Base-by-base conservation (phyloP, 2,797 vertebrate genomes). In the Argya squamiceps region DNA sequence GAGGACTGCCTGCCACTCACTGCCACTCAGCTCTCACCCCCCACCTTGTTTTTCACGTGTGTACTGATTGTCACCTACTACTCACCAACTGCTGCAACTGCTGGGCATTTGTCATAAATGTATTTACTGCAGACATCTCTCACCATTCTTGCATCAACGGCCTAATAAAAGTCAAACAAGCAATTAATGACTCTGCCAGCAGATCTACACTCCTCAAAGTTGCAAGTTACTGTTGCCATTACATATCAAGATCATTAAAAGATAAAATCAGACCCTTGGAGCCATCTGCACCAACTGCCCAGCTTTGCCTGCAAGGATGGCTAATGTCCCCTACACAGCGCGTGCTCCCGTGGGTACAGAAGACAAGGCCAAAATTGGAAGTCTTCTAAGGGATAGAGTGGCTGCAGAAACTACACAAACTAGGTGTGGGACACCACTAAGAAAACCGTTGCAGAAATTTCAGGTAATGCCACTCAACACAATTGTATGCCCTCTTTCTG, bases 51-150 rank as follows among this genome's bases (percentile, higher is more conserved):
- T 85, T 53, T 26, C 26, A 65, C 26, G 39, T 11, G 0, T 5
- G 11, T 69, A 52, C 32, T n/a, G 43, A 82, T 41, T 65, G 55
- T 27, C n/a, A 39, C 6, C 29, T 22, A 18, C 36, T 89, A 99
- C 99, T 99, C 94, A 99, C 99, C 99, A 5, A 99, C 97, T 79
- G 97, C 99, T 73, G 98, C 98, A 86, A 99, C 91, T 27, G 99
- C 99, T 0, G 99, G 99, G 97, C 99, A 99, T 95, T 98, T 99
- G 93, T 99, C 99, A 52, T 99, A 99, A 76, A 99, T 97, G 77
- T 99, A 99, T 97, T 99, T 99, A 96, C 98, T 98, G 98, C 99
- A 99, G 89, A 99, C 70, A 5, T 99, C 98, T 74, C 98, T 98
- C 30, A 99, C 85, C 76, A 97, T 93, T n/a, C 60, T 97, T 71